phyloP scores from a whole-genome alignment of 2,888 invertebrate species.

The Melieria picta region DNA sequence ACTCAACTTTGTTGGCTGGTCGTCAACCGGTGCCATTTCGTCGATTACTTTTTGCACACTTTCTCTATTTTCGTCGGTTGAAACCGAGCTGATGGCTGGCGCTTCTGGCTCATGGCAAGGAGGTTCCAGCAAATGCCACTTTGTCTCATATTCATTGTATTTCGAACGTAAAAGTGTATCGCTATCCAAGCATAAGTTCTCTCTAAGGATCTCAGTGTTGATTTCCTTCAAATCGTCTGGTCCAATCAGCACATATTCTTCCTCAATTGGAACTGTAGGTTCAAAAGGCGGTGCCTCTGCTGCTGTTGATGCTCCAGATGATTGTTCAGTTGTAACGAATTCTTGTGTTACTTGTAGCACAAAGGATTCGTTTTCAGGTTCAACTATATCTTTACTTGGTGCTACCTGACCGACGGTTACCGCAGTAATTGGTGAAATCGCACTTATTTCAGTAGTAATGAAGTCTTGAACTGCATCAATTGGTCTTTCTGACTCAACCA shows the following conservation, averaged over 20 bases:
- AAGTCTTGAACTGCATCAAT: too few relatives aligned
- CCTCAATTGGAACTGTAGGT: conserved; percentile 36
- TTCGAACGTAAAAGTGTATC: conserved; percentile 4
- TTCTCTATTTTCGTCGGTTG: conserved; percentile 22
- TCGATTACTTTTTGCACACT: conserved; percentile 26
- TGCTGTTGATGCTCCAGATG: background rate
- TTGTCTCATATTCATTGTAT: conserved; percentile 12
- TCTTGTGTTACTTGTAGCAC: background rate
- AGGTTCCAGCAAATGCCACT: background rate
- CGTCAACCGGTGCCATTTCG: background rate
- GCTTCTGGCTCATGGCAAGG: background rate
- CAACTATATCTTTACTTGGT: background rate
- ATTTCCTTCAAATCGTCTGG: conserved; percentile 45
- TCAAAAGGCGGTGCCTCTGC: too few relatives aligned
- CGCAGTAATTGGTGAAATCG: background rate
- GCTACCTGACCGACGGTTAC: background rate
- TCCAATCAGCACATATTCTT: conserved; percentile 56
- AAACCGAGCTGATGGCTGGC: background rate
- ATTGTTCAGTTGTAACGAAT: background rate
- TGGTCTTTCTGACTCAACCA: too few relatives aligned
- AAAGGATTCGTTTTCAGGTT: background rate
- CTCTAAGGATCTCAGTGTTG: conserved; percentile 18
- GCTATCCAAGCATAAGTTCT: conserved; percentile 24
- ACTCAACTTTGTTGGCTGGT: background rate
- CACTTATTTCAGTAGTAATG: background rate